Percentiles rank a stretch among this genome's conserved stretches.
Conservation (phyloP, 2,888 invertebrate species). For the Polydrusus pterygomalis region DNA sequence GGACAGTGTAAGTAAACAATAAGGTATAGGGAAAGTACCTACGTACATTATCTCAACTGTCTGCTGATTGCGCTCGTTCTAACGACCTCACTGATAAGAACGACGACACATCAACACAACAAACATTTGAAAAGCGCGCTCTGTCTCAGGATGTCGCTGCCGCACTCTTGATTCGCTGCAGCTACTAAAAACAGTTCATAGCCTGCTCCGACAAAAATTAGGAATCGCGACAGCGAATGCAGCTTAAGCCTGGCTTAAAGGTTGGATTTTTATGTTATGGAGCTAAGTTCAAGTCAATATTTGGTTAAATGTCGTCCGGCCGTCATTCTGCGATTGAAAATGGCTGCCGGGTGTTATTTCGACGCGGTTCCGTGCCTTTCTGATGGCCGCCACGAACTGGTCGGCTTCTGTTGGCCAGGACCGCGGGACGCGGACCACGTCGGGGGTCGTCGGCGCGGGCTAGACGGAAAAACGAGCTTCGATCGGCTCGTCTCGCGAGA, state of each 20-base stretch:
- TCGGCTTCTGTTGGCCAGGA: constrained; percentile 47
- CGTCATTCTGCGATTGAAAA: constrained; percentile 43
- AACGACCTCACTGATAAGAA: constrained; percentile 42
- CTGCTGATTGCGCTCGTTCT: constrained; percentile 41
- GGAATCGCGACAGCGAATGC: constrained; percentile 23
- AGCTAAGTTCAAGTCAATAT: constrained; percentile 24
- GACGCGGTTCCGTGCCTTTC: constrained; percentile 50
- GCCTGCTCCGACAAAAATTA: constrained; percentile 30
- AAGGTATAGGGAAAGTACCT: constrained; percentile 18
- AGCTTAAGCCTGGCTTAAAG: constrained; percentile 16
- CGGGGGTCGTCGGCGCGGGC: constrained; percentile 56
- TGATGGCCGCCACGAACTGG: constrained; percentile 53
- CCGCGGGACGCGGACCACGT: constrained; percentile 35
- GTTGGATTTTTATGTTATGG: constrained; percentile 27
- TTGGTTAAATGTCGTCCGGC: constrained; percentile 30
- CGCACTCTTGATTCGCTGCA: constrained; percentile 42
- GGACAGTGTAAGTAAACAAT: constrained; percentile 33
- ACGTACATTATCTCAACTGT: constrained; percentile 49
- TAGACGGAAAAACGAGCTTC: constrained; percentile 67
- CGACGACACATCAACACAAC: constrained; percentile 50
- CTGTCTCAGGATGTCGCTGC: constrained; percentile 49
- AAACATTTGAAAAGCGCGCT: constrained; percentile 65
- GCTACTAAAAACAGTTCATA: constrained; percentile 42
- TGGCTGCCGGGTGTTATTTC: constrained; percentile 42
- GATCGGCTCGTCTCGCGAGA: constrained; percentile 66